Evolutionary conservation across 2,888 invertebrate species (phyloP).

Genomic region (Sinohyriopsis cumingii): DNA sequence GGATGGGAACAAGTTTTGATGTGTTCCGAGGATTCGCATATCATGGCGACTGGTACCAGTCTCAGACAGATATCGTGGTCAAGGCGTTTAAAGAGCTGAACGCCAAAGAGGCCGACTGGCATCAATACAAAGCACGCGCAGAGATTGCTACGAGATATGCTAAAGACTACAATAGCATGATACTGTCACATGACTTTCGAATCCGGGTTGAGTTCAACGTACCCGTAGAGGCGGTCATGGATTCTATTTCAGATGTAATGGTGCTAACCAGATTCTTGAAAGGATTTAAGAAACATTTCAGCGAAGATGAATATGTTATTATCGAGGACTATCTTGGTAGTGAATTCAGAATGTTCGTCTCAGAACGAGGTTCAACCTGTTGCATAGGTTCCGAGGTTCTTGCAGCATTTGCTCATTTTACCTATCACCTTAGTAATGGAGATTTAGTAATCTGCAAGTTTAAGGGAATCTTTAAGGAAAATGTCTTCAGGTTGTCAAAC

Average conservation of each 20-base stretch:
- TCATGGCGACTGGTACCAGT: slow-evolving; percentile 22
- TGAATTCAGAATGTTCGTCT: slow-evolving; percentile 28
- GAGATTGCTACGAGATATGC: slow-evolving; percentile 15
- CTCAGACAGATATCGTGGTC: slow-evolving; percentile 28
- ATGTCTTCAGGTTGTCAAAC: slow-evolving; percentile 23
- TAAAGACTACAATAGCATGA: slow-evolving; percentile 14
- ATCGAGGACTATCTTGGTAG: slow-evolving; percentile 34
- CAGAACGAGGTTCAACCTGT: slow-evolving; percentile 10
- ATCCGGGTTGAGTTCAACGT: slow-evolving; percentile 14
- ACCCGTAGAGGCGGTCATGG: slow-evolving; percentile 31
- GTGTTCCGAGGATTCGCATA: slow-evolving; percentile 27
- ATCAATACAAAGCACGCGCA: slow-evolving; percentile 11
- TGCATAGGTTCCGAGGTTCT: slow-evolving; percentile 19
- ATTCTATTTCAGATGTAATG: slow-evolving; percentile 35
- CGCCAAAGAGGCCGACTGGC: slow-evolving; percentile 20
- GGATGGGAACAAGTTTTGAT: slow-evolving; percentile 17
- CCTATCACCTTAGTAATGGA: slow-evolving; percentile 19
- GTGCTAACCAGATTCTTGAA: slow-evolving; percentile 20
- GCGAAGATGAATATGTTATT: slow-evolving; percentile 27
- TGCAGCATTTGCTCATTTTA: slow-evolving; percentile 27
- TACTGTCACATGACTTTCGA: slow-evolving; percentile 2
- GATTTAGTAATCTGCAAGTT: slow-evolving; percentile 23
- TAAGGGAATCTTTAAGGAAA: slow-evolving; percentile 20
- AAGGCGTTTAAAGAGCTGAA: slow-evolving; percentile 20
- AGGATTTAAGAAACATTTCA: slow-evolving; percentile 28